Percentiles rank a stretch among this genome's conserved stretches.
Conservation (phyloP, 2,113 vertebrate genomes). For the Cochlearius cochlearius region DNA sequence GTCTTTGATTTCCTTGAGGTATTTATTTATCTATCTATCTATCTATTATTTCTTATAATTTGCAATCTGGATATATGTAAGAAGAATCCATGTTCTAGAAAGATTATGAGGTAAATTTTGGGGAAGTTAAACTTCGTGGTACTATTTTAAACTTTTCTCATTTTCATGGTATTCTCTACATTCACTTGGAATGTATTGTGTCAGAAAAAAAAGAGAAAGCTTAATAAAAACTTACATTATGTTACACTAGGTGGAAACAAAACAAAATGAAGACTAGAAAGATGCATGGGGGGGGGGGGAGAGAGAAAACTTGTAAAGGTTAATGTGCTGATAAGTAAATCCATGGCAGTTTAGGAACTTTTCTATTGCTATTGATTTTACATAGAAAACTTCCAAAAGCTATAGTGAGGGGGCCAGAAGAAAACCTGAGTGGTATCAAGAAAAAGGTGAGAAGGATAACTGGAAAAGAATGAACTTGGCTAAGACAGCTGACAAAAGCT, state of each 20-base stretch:
- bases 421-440: background rate
- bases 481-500: background rate
- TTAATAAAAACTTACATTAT: background rate
- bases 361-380: background rate
- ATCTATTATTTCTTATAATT: background rate
- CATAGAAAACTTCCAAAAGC: background rate
- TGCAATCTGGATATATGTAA: background rate
- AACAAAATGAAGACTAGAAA: background rate
- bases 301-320: background rate
- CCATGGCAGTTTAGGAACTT: background rate
- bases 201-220: background rate
- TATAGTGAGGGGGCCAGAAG: background rate
- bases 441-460: background rate
- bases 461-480: background rate
- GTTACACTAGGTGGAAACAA: background rate
- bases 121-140: background rate
- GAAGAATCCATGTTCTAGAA: background rate
- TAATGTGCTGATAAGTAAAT: background rate
- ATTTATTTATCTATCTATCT: background rate
- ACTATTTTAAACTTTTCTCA: background rate
- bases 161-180: background rate
- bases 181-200: rapidly evolving
- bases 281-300: rapidly evolving
- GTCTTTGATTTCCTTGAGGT: background rate
- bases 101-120: background rate